A percentile compares a stretch with the other conserved stretches of the same genome.
These are phyloP conservation scores for Stenodema calcarata DNA, from an alignment of 2,888 invertebrate species.

Conservation along the genomic window DNA sequence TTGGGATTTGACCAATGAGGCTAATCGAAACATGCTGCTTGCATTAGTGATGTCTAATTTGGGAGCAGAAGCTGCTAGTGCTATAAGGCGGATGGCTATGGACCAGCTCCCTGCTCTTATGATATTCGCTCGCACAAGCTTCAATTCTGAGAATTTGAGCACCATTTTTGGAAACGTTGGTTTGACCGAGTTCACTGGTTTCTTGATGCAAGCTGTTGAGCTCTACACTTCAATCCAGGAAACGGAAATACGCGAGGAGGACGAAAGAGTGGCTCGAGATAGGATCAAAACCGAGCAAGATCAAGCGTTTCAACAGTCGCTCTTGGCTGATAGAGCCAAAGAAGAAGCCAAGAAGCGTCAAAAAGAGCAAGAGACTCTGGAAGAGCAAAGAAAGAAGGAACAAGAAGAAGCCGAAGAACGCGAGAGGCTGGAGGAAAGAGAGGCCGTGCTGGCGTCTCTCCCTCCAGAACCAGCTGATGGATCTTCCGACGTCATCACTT, in stretches of 20 bases:
- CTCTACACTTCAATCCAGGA: conserved; percentile 79
- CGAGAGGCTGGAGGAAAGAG: conserved; percentile 66
- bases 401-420: conserved; percentile 76
- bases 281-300: conserved; percentile 92
- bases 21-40: conserved; percentile 82
- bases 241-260: conserved; percentile 81
- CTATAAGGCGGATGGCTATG: conserved; percentile 75
- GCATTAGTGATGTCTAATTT: conserved; percentile 63
- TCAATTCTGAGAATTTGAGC: conserved; percentile 87
- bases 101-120: conserved; percentile 89
- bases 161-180: conserved; percentile 70
- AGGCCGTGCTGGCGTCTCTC: conserved; percentile 70
- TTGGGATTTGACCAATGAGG: conserved; percentile 93
- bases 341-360: conserved; percentile 83
- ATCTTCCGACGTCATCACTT: conserved; percentile 70
- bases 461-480: conserved; percentile 74
- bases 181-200: conserved; percentile 85
- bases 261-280: conserved; percentile 87
- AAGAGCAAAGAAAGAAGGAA: conserved; percentile 75
- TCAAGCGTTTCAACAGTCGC: conserved; percentile 87
- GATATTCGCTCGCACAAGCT: conserved; percentile 85
- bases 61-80: conserved; percentile 33
- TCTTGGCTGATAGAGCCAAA: conserved; percentile 87
- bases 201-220: conserved; percentile 86
- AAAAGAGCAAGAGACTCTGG: conserved; percentile 75